A percentile compares a stretch with the other conserved stretches of the same genome.
Conservation (phyloP, 2,797 vertebrate genomes). For the Novumbra hubbsi region DNA sequence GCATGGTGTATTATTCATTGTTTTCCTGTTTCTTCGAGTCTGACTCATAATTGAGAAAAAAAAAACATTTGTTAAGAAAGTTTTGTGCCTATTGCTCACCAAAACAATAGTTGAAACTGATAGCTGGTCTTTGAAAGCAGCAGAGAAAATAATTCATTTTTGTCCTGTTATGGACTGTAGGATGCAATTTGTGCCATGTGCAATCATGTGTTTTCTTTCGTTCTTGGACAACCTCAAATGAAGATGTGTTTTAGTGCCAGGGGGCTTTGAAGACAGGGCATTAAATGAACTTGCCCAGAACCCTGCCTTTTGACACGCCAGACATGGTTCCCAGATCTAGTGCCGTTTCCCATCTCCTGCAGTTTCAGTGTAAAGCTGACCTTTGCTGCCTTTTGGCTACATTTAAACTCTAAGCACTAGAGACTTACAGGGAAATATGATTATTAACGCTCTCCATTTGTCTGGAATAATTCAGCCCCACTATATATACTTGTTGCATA, state of each 20-base stretch:
- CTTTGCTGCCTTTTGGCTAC: slow-evolving; percentile 68
- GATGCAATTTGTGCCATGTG: background rate
- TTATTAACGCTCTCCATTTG: slow-evolving; percentile 64
- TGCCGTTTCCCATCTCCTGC: slow-evolving; percentile 59
- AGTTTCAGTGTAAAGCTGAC: slow-evolving; percentile 56
- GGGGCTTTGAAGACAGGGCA: slow-evolving; percentile 44
- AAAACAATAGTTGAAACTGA: background rate
- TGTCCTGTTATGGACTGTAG: too few relatives aligned
- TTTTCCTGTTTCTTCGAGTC: slow-evolving; percentile 40
- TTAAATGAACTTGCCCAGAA: slow-evolving; percentile 56
- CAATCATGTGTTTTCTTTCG: slow-evolving; percentile 19
- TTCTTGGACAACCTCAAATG: slow-evolving; percentile 35
- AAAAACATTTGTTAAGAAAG: slow-evolving; percentile 39
- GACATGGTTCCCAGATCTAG: slow-evolving; percentile 58
- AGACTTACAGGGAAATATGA: slow-evolving; percentile 67
- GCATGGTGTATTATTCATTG: slow-evolving; percentile 59
- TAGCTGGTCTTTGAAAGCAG: background rate
- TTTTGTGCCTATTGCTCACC: slow-evolving; percentile 12
- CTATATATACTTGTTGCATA: slow-evolving; percentile 42
- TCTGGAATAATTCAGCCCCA: slow-evolving; percentile 63
- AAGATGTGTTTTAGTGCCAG: slow-evolving; percentile 43
- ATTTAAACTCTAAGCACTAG: slow-evolving; percentile 65
- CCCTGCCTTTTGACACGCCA: slow-evolving; percentile 57
- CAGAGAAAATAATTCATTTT: background rate
- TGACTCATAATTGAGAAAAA: slow-evolving; percentile 56